Percentiles rank a stretch among this genome's conserved stretches.
Conservation (phyloP, 2,113 vertebrate genomes). For the Pongo abelii region DNA sequence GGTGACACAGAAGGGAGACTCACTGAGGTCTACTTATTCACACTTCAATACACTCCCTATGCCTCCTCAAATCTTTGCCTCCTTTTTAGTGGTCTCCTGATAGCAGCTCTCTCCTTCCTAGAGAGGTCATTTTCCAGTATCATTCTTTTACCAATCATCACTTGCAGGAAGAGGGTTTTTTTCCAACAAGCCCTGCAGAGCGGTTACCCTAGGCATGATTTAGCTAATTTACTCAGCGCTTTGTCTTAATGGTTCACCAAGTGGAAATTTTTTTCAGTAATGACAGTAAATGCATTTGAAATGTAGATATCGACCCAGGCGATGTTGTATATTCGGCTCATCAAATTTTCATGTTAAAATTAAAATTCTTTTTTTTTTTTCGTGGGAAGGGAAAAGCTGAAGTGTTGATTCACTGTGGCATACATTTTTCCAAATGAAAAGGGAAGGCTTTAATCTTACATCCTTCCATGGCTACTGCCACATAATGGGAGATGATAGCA, state of each 20-base stretch:
- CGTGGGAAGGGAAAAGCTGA: background rate
- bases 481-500: background rate
- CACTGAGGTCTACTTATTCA: background rate
- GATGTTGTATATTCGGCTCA: slow-evolving; percentile 57
- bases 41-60: too few relatives aligned
- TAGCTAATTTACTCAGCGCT: slow-evolving; percentile 64
- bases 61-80: background rate
- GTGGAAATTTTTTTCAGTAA: slow-evolving; percentile 71
- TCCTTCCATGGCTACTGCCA: background rate
- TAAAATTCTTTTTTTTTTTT: slow-evolving; percentile 45
- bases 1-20: background rate
- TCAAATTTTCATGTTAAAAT: slow-evolving; percentile 80
- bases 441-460: background rate
- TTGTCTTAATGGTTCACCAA: slow-evolving; percentile 76
- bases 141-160: slow-evolving; percentile 33
- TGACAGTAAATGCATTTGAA: slow-evolving; percentile 78
- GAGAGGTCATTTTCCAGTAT: slow-evolving; percentile 63
- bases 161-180: slow-evolving; percentile 53
- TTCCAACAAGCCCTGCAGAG: slow-evolving; percentile 6
- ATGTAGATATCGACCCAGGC: slow-evolving; percentile 74
- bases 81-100: background rate
- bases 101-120: background rate
- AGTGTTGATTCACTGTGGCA: slow-evolving; percentile 47
- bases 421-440: background rate
- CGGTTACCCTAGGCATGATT: slow-evolving; percentile 47